Percentiles rank a stretch among this genome's conserved stretches.
Evolutionary conservation across 2,113 vertebrate genomes (phyloP).

Genomic region (Grus americana): DNA sequence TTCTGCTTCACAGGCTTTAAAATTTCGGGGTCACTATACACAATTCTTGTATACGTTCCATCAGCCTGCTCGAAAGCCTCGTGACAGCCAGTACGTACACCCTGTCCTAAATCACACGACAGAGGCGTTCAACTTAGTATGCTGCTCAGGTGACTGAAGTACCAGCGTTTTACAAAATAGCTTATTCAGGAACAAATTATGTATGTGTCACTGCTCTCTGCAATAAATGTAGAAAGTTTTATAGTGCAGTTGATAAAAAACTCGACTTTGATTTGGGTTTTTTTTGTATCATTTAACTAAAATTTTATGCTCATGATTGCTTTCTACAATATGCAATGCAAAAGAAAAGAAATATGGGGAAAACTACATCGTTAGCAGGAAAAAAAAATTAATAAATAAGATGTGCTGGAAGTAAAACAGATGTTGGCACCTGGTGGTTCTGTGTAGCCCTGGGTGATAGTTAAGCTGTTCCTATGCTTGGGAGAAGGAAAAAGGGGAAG

Average conservation of each 20-base stretch:
- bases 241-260: background rate
- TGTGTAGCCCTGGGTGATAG: background rate
- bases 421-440: background rate
- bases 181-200: constrained; percentile 28
- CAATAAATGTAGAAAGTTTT: background rate
- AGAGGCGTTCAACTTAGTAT: background rate
- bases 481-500: background rate
- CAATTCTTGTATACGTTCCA: background rate
- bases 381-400: background rate
- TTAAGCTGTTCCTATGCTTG: background rate
- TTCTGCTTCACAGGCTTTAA: background rate
- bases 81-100: background rate
- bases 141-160: background rate
- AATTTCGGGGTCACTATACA: background rate
- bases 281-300: background rate
- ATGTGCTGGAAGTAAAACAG: background rate
- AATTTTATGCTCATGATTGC: background rate
- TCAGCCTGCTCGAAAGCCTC: background rate
- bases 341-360: background rate
- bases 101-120: background rate
- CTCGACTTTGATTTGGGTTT: rapidly evolving
- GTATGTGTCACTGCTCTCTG: background rate
- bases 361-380: background rate
- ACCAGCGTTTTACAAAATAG: background rate
- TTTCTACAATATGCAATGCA: background rate